Percentiles rank a stretch among this genome's conserved stretches.
phyloP scores from a whole-genome alignment of 2,113 vertebrate genomes.

The Microcebus griseorufus region DNA sequence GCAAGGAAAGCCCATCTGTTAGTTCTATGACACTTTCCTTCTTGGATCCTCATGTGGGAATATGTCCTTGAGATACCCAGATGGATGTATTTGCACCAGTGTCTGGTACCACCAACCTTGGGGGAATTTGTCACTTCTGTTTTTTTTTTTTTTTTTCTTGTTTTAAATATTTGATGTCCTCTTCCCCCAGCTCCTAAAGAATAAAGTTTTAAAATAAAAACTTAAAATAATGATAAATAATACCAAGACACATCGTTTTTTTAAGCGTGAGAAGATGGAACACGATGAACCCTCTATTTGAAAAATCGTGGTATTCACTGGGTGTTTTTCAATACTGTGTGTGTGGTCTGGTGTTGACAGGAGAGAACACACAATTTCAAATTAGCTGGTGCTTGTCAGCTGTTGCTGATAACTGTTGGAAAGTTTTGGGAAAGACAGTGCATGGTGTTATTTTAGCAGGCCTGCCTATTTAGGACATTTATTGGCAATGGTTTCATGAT shows the following conservation, averaged over 20 bases:
- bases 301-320: background rate
- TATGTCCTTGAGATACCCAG: conserved; percentile 85
- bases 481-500: background rate
- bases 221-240: background rate
- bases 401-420: conserved; percentile 16
- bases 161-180: conserved; percentile 37
- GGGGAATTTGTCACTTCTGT: conserved; percentile 47
- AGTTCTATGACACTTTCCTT: conserved; percentile 82
- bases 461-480: background rate
- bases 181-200: background rate
- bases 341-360: conserved; percentile 61
- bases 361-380: conserved; percentile 19
- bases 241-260: background rate
- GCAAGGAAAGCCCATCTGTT: conserved; percentile 88
- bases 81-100: conserved; percentile 71
- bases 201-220: background rate
- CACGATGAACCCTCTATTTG: background rate
- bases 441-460: background rate
- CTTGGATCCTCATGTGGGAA: conserved; percentile 81
- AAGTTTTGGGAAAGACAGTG: background rate
- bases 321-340: background rate
- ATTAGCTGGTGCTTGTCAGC: conserved; percentile 19
- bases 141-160: conserved; percentile 48
- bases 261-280: background rate
- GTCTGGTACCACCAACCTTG: conserved; percentile 65